Base-by-base conservation (phyloP, 2,888 invertebrate species). In the Emmelina monodactyla region DNA sequence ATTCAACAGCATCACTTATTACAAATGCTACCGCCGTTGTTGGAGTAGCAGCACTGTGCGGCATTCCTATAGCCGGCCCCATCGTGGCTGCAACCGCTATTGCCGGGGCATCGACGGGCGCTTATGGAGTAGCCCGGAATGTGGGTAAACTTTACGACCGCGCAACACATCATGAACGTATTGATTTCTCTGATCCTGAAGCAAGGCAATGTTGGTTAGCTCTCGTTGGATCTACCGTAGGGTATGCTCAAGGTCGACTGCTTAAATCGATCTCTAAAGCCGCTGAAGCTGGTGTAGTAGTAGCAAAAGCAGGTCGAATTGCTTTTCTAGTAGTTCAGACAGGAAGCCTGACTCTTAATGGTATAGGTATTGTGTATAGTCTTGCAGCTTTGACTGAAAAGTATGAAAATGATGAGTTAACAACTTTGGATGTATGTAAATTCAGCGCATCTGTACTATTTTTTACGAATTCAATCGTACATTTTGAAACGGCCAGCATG, bases 201-300 rank as follows among this genome's bases (percentile, higher is more conserved):
- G 37, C 37, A 28, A 30, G 37, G 15, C 30, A 25, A n/a, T 37
- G 33, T 15, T 37, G 37, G 37, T 11, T 37, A 28, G 29, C 37
- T 14, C 31, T 37, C 14, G 11, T 37, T 7, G 37, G 37, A 14
- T 34, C 37, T 2, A 37, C 34, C 31, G 10, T 37, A 2, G 37
- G 37, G 13, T 37, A 34, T 13, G 37, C 37, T 2, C 31, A 34
- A 16, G 37, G 37, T 9, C n/a, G n/a, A n/a, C n/a, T n/a, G n/a
- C n/a, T n/a, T n/a, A n/a, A n/a, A n/a, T n/a, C n/a, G n/a, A n/a
- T n/a, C n/a, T n/a, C n/a, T n/a, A n/a, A n/a, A n/a, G n/a, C n/a
- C n/a, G n/a, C n/a, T n/a, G n/a, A n/a, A n/a, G n/a, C n/a, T n/a
- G n/a, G n/a, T n/a, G n/a, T n/a, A n/a, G n/a, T n/a, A n/a, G n/a